A percentile compares a stretch with the other conserved stretches of the same genome.
Conservation (phyloP, 2,888 invertebrate genomes). For the Panzeria rudis region DNA sequence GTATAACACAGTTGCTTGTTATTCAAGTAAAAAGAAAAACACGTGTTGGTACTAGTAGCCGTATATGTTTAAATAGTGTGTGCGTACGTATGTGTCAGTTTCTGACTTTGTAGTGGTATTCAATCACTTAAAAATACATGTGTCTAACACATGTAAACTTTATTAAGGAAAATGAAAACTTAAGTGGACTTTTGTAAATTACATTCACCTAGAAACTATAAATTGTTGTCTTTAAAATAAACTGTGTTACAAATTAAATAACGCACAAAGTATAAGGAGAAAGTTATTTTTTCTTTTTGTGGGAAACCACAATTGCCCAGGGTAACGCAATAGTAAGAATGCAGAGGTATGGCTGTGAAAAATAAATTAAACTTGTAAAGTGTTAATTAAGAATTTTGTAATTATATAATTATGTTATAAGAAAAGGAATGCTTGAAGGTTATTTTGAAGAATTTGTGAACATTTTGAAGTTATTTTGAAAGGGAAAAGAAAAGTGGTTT, state of each 20-base stretch:
- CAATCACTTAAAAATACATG: conserved; percentile 57
- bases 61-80: neutral
- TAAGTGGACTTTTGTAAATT: conserved; percentile 54
- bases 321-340: neutral
- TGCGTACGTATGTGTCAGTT: neutral
- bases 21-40: neutral
- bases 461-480: neutral
- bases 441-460: neutral
- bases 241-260: conserved; percentile 15
- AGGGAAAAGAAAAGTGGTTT: neutral
- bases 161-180: conserved; percentile 45
- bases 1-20: neutral
- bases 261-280: neutral
- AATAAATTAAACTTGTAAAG: conserved; percentile 21
- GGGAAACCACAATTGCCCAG: neutral
- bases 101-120: conserved; percentile 21
- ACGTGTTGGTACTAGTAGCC: conserved; percentile 1
- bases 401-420: conserved; percentile 1
- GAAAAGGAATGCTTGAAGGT: neutral
- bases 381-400: conserved; percentile 43
- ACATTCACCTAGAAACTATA: conserved; percentile 29
- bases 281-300: neutral
- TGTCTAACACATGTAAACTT: conserved; percentile 56
- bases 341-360: neutral
- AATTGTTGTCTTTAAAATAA: conserved; percentile 23